Evolutionary conservation across 2,888 invertebrate species (phyloP).

Genomic region (Drosophila kuntzei): DNA sequence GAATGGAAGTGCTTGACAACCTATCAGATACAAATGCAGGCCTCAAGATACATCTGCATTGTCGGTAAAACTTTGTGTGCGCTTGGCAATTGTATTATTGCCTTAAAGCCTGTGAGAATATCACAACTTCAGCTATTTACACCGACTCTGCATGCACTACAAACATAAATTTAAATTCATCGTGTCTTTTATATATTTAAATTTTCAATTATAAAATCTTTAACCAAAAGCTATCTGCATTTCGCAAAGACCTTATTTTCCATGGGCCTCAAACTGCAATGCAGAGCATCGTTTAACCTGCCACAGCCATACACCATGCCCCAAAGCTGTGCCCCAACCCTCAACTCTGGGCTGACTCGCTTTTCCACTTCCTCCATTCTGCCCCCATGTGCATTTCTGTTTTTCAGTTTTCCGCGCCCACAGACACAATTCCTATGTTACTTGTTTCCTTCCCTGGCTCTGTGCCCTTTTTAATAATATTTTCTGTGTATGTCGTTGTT

Average conservation of each 20-base stretch:
- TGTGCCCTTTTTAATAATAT: slow-evolving; percentile 54
- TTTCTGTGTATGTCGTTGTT: slow-evolving; percentile 37
- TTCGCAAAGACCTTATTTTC: slow-evolving; percentile 16
- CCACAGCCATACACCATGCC: slow-evolving; percentile 24
- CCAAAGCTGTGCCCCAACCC: not conserved
- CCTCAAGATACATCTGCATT: slow-evolving; percentile 3
- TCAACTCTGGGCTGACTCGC: not conserved
- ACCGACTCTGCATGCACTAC: not conserved
- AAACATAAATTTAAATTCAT: not conserved
- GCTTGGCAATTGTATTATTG: slow-evolving; percentile 1
- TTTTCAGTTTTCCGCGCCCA: slow-evolving; percentile 33
- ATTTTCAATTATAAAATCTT: slow-evolving; percentile 4
- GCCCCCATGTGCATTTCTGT: slow-evolving; percentile 11
- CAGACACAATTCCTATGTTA: slow-evolving; percentile 39
- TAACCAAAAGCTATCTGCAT: not conserved
- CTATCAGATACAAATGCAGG: slow-evolving; percentile 2
- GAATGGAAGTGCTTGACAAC: slow-evolving; percentile 10
- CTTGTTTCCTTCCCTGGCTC: slow-evolving; percentile 14
- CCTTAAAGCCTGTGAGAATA: not conserved
- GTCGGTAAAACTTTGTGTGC: not conserved
- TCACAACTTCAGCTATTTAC: not conserved
- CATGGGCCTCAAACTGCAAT: slow-evolving; percentile 29
- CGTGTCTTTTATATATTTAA: not conserved
- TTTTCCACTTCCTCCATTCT: not conserved
- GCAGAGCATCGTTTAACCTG: slow-evolving; percentile 32